Evolutionary conservation across 2,888 invertebrate species (phyloP).

Genomic region (Platynereis dumerilii): DNA sequence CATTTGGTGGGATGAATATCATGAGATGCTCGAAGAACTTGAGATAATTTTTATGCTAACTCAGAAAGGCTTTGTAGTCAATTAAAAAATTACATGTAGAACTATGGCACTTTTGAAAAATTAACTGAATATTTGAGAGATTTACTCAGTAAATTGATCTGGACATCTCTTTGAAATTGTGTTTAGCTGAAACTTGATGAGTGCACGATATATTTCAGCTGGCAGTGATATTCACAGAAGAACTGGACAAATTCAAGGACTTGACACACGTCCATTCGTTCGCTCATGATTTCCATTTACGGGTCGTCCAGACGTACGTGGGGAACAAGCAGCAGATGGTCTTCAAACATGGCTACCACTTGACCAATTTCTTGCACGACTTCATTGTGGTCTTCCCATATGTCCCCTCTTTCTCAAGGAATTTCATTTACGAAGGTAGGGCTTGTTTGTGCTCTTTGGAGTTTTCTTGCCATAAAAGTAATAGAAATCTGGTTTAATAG

Average conservation of each 20-base stretch:
- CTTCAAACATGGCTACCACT: constrained; percentile 70
- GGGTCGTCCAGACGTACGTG: constrained; percentile 73
- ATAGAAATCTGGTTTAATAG: no score
- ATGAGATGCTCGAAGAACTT: no score
- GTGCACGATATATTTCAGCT: constrained; percentile 31
- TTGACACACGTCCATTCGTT: constrained; percentile 79
- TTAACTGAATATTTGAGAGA: no score
- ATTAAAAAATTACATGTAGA: no score
- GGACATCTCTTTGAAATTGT: no score
- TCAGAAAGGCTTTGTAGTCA: no score
- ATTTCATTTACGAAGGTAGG: constrained; percentile 74
- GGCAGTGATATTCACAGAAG: constrained; percentile 54
- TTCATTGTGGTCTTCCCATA: constrained; percentile 80
- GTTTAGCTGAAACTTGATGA: no score
- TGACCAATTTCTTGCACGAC: constrained; percentile 77
- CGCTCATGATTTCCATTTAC: constrained; percentile 78
- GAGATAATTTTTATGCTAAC: no score
- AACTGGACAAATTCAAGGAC: constrained; percentile 72
- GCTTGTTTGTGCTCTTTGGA: background rate
- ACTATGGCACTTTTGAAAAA: no score
- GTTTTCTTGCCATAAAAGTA: no score
- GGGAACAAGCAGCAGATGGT: constrained; percentile 64
- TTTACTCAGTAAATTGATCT: no score
- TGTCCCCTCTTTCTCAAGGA: constrained; percentile 78
- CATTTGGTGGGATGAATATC: no score